phyloP scores from a whole-genome alignment of 2,888 invertebrate genomes.

The Syritta pipiens region DNA sequence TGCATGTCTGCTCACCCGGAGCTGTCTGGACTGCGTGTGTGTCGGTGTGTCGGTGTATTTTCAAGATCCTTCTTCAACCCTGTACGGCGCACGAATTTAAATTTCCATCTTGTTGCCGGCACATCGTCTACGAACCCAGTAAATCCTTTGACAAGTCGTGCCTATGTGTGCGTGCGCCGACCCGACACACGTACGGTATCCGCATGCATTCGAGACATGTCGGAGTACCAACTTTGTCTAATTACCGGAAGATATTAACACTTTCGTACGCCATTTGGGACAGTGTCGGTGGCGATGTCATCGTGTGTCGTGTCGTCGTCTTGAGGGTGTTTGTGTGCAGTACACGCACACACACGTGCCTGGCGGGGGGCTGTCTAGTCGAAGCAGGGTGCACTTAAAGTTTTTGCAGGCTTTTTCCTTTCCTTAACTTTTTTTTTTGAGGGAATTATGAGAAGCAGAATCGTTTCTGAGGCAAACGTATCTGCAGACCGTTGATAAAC shows the following conservation, averaged over 20 bases:
- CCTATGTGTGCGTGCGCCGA: background rate
- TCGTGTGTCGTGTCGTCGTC: background rate
- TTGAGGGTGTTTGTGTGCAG: background rate
- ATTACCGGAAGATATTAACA: conserved; percentile 76
- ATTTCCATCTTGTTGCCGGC: background rate
- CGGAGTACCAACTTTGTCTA: conserved; percentile 72
- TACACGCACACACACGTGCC: background rate
- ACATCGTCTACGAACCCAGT: no score
- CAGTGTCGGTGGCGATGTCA: background rate
- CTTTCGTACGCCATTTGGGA: conserved; percentile 69
- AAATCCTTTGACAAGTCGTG: background rate
- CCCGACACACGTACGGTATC: background rate
- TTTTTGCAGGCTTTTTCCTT: background rate
- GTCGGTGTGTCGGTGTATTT: background rate
- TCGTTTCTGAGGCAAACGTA: no score
- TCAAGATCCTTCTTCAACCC: conserved; percentile 10
- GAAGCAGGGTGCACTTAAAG: conserved; percentile 10
- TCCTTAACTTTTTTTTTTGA: background rate
- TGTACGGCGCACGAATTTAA: background rate
- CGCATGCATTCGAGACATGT: conserved; percentile 62
- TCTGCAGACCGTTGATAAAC: no score
- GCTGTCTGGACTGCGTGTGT: background rate
- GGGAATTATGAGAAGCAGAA: background rate
- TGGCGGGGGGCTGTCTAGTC: conserved; percentile 5
- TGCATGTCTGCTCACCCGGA: no score